Evolutionary conservation across 1,140 invertebrate species (phyloP), one percentile per base, ranked within the genome.

Genomic region (Lepidurus apus): DNA sequence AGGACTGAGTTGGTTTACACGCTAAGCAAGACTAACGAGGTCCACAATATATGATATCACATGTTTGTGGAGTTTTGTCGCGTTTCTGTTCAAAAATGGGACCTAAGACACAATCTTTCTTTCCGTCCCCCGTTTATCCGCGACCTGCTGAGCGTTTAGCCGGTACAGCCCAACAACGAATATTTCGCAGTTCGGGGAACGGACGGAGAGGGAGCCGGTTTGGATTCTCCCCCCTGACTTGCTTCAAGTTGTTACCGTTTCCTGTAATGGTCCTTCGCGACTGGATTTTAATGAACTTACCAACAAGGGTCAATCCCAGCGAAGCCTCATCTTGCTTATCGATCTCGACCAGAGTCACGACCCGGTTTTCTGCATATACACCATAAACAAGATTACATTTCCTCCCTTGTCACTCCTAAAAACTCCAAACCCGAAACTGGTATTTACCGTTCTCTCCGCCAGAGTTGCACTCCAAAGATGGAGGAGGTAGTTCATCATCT

Each of bases 271-370:
- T 3, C 53, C 53, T 65, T 65, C 6, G 53, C 13, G 53, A 65
- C 53, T 65, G 53, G 53, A n/a, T 65, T 65, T 65, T 65, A 65
- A 65, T 65, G 53, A 65, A 65, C 53, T 65, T 65, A 65, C 53
- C 53, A 65, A 65, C 53, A 65, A 65, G 53, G 53, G 21, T 65
- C 13, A 65, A 65, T 65, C 53, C 53, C 17, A 65, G 53, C 53
- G 53, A 65, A 65, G 53, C 53, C 53, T 65, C 53, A 65, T 65
- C 53, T 65, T 65, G 53, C 53, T 65, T 65, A 65, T 65, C 53
- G 53, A 65, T 65, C 21, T 65, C 53, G 21, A 65, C 53, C 53
- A 65, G 53, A 65, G 53, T 65, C 53, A 65, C 53, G 17, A 65
- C 53, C 53, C 53, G 53, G 53, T 65, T 65, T 65, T 65, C 53